Evolutionary conservation across 2,113 vertebrate species (phyloP).

Genomic region (Spizaetus ornatus): DNA sequence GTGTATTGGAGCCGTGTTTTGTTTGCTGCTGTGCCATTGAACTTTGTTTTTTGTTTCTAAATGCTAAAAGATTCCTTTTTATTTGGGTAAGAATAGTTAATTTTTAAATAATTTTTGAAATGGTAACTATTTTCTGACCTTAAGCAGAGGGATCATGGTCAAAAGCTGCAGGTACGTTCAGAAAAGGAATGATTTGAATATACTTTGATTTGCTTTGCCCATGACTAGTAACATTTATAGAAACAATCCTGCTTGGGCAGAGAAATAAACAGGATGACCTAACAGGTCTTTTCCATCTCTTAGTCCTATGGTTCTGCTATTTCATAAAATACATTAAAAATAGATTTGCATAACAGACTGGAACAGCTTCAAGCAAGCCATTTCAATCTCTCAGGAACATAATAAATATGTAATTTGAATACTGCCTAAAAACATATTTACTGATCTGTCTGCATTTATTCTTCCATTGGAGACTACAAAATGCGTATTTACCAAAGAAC

Average conservation of each 20-base stretch:
- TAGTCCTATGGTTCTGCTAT: background rate
- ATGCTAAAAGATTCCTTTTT: background rate
- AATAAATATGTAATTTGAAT: conserved; percentile 22
- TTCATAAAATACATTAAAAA: conserved; percentile 18
- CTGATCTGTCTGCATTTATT: background rate
- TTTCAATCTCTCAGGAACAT: conserved; percentile 2
- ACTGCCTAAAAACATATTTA: background rate
- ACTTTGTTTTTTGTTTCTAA: background rate
- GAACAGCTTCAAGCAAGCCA: background rate
- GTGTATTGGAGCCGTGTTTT: background rate
- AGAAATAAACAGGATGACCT: background rate
- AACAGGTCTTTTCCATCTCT: background rate
- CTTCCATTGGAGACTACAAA: background rate
- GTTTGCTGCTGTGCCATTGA: background rate
- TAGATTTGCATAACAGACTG: background rate
- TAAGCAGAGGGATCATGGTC: background rate
- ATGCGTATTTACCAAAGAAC: background rate
- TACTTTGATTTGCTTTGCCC: background rate
- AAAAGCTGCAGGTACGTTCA: background rate
- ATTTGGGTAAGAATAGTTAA: background rate
- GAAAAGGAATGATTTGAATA: background rate
- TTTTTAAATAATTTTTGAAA: background rate
- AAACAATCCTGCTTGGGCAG: background rate
- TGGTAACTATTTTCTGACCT: background rate
- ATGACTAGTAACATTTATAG: background rate